Base-by-base conservation (phyloP, 2,797 vertebrate species). In the Phrynocephalus vlangalii region DNA sequence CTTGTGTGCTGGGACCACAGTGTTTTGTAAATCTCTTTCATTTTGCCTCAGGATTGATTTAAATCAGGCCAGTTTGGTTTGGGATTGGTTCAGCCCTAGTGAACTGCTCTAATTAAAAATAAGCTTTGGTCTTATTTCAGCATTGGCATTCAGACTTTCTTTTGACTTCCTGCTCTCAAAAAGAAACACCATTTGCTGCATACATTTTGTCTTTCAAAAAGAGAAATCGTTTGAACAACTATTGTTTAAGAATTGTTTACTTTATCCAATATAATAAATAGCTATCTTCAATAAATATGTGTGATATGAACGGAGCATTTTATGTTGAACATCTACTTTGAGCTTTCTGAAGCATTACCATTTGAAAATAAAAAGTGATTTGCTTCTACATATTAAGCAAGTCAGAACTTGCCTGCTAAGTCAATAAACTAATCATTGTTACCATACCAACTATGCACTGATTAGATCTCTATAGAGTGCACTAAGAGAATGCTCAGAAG, bases 361-460 rank as follows among this genome's bases (percentile, higher is more conserved):
- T 52, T 63, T 28, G 28, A 66, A 38, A 72, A 83, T 33, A 3
- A 7, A 44, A 26, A 22, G 70, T 22, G 1, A 5, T 20, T 88
- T 85, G 20, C 52, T 18, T 68, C 22, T 9, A 26, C 22, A 60
- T 66, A 85, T 83, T 0, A 85, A 91, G 70, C 73, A 76, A 87
- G 73, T 77, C 50, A 68, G 63, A 78, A 87, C 22, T 77, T n/a
- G 44, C 67, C 16, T 82, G 79, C 75, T 73, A 24, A 89, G 11
- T 84, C 80, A 76, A 66, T 20, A 90, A 5, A 88, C 1, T 1
- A 0, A 72, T 87, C 50, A 28, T 91, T 56, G 52, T 89, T 91
- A 63, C 52, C n/a, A 28, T 82, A 73, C 4, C 0, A 84, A 68
- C 90, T 85, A 28, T 1, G 77, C 2, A 60, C 63, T 86, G 52